phyloP scores from a whole-genome alignment of 2,113 vertebrate species.

The Xenopus laevis region DNA sequence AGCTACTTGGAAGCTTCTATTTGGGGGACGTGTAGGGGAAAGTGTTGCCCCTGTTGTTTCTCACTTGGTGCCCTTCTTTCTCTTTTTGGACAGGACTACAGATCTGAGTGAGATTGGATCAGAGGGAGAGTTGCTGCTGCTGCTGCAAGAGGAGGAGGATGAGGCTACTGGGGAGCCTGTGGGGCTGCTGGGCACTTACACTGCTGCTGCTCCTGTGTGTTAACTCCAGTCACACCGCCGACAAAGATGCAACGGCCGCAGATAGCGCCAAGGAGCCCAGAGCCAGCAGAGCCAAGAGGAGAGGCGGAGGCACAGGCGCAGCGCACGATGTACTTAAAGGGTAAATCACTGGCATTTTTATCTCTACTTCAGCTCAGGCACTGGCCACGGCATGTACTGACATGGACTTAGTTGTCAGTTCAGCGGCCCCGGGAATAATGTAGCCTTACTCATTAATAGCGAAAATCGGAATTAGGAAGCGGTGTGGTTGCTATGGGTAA shows the following conservation, averaged over 20 bases:
- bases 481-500: too few relatives aligned
- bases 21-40: not conserved
- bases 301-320: constrained; percentile 68
- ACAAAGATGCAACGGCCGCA: constrained; percentile 54
- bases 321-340: constrained; percentile 87
- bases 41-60: not conserved
- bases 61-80: not conserved
- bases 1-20: too few relatives aligned
- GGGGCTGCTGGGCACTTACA: constrained; percentile 72
- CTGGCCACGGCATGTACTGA: too few relatives aligned
- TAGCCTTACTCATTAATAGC: too few relatives aligned
- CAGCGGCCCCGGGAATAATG: too few relatives aligned
- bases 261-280: constrained; percentile 68
- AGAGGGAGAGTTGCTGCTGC: constrained; percentile 28
- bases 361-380: too few relatives aligned
- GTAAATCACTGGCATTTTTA: constrained; percentile 62
- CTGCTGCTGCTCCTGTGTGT: constrained; percentile 68
- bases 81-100: constrained; percentile 20
- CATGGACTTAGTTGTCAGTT: too few relatives aligned
- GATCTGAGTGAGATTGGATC: constrained; percentile 9
- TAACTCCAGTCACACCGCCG: constrained; percentile 55
- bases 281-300: constrained; percentile 84
- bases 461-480: too few relatives aligned
- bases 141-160: constrained; percentile 32
- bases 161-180: constrained; percentile 67